Evolutionary conservation across 1,140 invertebrate species (phyloP).

Genomic region (Lepidurus arcticus): DNA sequence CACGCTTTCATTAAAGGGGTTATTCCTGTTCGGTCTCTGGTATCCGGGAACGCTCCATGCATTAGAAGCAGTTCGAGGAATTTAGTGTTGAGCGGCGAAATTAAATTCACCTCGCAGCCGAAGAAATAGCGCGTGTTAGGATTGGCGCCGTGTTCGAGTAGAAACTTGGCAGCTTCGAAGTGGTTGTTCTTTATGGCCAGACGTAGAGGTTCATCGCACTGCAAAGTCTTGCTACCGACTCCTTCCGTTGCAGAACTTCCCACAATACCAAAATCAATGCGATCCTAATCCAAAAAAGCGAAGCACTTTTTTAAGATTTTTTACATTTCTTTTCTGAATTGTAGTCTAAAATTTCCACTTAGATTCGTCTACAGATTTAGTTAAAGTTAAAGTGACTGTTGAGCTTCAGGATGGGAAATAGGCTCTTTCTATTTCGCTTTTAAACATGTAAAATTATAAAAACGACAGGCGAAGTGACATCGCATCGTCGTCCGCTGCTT

Average conservation of each 20-base stretch:
- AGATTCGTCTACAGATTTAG: neutral
- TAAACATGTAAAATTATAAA: too few species aligned
- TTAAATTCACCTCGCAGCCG: slow-evolving; percentile 80
- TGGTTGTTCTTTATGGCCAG: slow-evolving; percentile 80
- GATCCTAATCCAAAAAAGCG: slow-evolving; percentile 34
- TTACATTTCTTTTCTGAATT: neutral
- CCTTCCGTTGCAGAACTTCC: neutral
- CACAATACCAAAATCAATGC: slow-evolving; percentile 34
- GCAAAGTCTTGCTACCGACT: slow-evolving; percentile 1
- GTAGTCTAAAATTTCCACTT: slow-evolving; percentile 19
- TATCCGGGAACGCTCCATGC: slow-evolving; percentile 79
- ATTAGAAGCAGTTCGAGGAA: slow-evolving; percentile 73
- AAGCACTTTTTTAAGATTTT: slow-evolving; percentile 25
- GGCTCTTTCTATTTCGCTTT: too few species aligned
- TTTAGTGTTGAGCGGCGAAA: slow-evolving; percentile 66
- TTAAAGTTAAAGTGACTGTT: neutral
- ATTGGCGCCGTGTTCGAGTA: slow-evolving; percentile 63
- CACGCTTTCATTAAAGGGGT: slow-evolving; percentile 84
- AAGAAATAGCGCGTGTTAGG: slow-evolving; percentile 70
- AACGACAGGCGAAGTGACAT: too few species aligned
- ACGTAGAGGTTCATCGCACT: slow-evolving; percentile 66
- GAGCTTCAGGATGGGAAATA: too few species aligned
- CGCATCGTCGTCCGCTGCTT: too few species aligned
- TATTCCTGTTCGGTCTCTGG: slow-evolving; percentile 71
- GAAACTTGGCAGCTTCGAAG: slow-evolving; percentile 58